phyloP scores from a whole-genome alignment of 2,888 invertebrate species.

The Tipula confusa region DNA sequence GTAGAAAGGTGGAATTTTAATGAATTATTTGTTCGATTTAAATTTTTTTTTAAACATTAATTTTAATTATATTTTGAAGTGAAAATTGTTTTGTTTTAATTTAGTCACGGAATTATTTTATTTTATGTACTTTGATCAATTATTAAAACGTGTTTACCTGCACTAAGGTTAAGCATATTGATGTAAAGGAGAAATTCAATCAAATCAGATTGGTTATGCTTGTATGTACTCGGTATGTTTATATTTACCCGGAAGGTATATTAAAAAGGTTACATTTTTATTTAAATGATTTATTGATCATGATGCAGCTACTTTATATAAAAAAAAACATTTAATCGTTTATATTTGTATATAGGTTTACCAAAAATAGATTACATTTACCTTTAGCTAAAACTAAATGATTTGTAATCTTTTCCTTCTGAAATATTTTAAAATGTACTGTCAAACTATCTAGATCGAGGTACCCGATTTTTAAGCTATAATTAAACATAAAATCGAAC shows the following conservation, averaged over 20 bases:
- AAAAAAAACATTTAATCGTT: background rate
- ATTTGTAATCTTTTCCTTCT: too few species aligned
- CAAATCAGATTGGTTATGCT: background rate
- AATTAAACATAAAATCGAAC: too few species aligned
- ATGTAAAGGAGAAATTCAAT: background rate
- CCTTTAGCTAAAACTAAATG: too few species aligned
- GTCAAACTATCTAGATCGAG: too few species aligned
- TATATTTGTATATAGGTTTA: background rate
- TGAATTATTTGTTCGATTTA: constrained; percentile 12
- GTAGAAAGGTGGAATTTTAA: constrained; percentile 25
- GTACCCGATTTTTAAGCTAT: too few species aligned
- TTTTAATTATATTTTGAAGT: background rate
- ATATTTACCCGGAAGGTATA: background rate
- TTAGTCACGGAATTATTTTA: background rate
- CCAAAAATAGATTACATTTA: too few species aligned
- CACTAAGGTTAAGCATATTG: too few species aligned
- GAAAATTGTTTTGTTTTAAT: background rate
- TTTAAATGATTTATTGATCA: background rate
- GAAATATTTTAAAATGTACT: too few species aligned
- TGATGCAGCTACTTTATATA: background rate
- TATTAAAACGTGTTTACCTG: background rate
- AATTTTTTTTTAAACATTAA: background rate
- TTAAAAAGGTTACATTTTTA: background rate
- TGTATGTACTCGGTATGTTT: background rate
- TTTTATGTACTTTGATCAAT: background rate